phyloP scores from a whole-genome alignment of 2,113 vertebrate species.

The Scomber scombrus region DNA sequence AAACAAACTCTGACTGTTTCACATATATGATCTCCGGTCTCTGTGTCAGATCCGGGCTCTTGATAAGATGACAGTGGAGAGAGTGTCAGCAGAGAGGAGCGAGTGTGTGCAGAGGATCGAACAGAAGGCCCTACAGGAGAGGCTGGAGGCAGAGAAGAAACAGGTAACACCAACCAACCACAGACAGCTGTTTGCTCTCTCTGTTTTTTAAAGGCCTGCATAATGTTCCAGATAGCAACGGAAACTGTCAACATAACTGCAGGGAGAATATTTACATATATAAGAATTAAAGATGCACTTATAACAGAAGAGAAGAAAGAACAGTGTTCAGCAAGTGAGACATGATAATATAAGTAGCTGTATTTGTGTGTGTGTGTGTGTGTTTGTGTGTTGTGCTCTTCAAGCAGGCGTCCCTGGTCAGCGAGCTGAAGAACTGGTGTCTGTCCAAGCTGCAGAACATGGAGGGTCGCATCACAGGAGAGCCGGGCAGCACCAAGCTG shows the following conservation, averaged over 20 bases:
- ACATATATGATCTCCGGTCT: background rate
- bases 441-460: conserved; percentile 94
- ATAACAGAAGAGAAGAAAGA: no score
- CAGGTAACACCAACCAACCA: conserved; percentile 84
- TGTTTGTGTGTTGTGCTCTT: conserved; percentile 18
- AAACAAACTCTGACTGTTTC: background rate
- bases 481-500: conserved; percentile 80
- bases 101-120: conserved; percentile 93
- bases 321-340: background rate
- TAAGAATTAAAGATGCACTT: no score
- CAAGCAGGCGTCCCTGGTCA: conserved; percentile 89
- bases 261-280: no score
- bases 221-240: no score
- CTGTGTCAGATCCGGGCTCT: conserved; percentile 88
- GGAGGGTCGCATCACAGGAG: conserved; percentile 89
- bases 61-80: conserved; percentile 93
- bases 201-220: background rate
- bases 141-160: conserved; percentile 87
- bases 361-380: background rate
- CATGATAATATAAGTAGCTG: background rate
- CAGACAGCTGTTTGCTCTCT: background rate
- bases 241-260: no score
- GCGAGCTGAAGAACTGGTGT: conserved; percentile 96
- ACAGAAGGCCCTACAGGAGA: conserved; percentile 85
- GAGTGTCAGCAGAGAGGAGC: conserved; percentile 91